Base-by-base conservation (phyloP, 2,888 invertebrate genomes). In the Marasmarcha lunaedactyla region DNA sequence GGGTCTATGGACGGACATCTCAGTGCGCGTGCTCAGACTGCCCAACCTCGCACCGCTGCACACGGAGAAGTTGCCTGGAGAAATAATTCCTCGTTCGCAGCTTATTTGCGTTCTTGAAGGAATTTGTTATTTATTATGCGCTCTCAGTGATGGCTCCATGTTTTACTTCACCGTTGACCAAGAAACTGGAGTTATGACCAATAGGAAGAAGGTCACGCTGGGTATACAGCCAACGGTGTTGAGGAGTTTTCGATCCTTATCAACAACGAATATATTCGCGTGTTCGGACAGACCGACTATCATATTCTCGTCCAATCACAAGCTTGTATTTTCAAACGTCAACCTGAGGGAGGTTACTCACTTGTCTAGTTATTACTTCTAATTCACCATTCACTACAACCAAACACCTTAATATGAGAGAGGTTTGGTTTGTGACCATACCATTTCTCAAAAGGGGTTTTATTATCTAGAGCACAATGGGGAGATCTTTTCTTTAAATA, bases 241-340 rank as follows among this genome's bases (percentile, higher is more conserved):
- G 40, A 87, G 92, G 45, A 94, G 94, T 5, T 98, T 99, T 68
- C 68, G 84, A 83, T 81, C 38, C 15, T 37, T 20, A 7, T n/a
- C n/a, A n/a, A n/a, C n/a, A n/a, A n/a, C n/a, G n/a, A n/a, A n/a
- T n/a, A n/a, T n/a, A n/a, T n/a, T n/a, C n/a, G 99, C 98, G 14
- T 99, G 99, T 71, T 98, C 97, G 0, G 98, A 99, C 73, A 88
- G 98, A 37, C 98, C 98, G 0, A 98, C 98, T 0, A 98, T 99
- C 10, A 98, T 99, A 51, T 99, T 98, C 83, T 98, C 97, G 3
- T 97, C 97, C n/a, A 98, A 98, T 78, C 96, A 97, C 69, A 98
- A 98, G 72, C 86, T 98, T 25, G 97, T 98, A 2, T 98, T 98
- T 77, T 97, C 97, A n/a, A 98, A 98, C 74, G 98, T 97, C 1